phyloP scores from a whole-genome alignment of 2,113 vertebrate species.

The Rutilus rutilus region DNA sequence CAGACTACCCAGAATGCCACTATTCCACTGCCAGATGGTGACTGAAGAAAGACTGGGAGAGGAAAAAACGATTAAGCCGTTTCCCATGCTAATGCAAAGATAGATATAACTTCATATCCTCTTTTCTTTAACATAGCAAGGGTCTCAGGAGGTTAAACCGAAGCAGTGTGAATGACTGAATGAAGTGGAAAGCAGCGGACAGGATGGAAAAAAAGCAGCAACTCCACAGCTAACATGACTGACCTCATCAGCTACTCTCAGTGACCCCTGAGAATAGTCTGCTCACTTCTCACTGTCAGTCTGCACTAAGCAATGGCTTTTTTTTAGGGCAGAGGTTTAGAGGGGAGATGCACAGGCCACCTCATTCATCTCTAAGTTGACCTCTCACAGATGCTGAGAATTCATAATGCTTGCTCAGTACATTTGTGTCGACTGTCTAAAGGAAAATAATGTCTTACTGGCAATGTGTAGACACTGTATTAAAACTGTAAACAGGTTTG shows the following conservation, averaged over 20 bases:
- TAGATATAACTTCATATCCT: slow-evolving; percentile 15
- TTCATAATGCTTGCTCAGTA: not conserved
- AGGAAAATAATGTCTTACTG: slow-evolving; percentile 4
- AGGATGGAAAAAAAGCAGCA: not conserved
- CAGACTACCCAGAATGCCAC: slow-evolving; percentile 16
- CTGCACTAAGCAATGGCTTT: slow-evolving; percentile 20
- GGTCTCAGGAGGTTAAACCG: slow-evolving; percentile 17
- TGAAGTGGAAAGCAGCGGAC: slow-evolving; percentile 22
- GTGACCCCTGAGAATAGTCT: slow-evolving; percentile 31
- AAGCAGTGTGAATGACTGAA: not conserved
- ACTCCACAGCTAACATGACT: slow-evolving; percentile 4
- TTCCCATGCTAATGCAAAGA: slow-evolving; percentile 2
- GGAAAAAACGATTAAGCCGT: not conserved
- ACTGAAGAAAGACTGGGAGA: slow-evolving; percentile 11
- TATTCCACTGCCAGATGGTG: slow-evolving; percentile 6
- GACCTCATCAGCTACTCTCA: slow-evolving; percentile 26
- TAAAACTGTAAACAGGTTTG: not conserved
- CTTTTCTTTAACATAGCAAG: slow-evolving; percentile 23
- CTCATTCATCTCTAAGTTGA: not conserved
- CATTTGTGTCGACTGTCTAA: not conserved
- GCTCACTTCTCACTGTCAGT: slow-evolving; percentile 12
- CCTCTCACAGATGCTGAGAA: slow-evolving; percentile 4
- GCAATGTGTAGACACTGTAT: not conserved
- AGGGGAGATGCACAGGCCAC: not conserved
- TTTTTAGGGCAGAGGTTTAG: slow-evolving; percentile 11